Evolutionary conservation across 2,113 vertebrate species (phyloP).

Genomic region (Callorhinus ursinus): DNA sequence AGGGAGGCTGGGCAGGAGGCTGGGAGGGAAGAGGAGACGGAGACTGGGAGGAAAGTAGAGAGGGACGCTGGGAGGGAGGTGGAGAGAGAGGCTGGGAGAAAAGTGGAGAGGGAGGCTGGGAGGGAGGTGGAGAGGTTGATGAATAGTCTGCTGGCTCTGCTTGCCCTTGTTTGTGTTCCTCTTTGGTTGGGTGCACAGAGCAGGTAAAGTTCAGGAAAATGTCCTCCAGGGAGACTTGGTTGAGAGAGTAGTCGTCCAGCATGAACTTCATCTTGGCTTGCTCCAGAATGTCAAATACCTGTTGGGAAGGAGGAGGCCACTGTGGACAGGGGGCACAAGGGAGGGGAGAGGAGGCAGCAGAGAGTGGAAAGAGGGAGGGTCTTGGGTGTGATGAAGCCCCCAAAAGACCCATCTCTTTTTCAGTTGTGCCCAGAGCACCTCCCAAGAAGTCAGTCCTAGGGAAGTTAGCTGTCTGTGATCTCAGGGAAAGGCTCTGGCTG

Average conservation of each 20-base stretch:
- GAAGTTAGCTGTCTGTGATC: background rate
- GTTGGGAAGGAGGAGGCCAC: background rate
- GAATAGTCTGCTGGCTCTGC: background rate
- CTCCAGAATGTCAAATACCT: constrained; percentile 58
- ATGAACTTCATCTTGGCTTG: background rate
- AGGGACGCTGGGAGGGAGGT: background rate
- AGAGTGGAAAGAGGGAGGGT: background rate
- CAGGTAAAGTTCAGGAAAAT: constrained; percentile 54
- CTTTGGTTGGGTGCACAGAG: background rate
- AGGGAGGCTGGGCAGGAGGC: background rate
- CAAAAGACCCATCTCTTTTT: background rate
- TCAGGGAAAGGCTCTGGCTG: background rate
- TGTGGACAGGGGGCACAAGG: too few species aligned
- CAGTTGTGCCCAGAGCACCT: background rate
- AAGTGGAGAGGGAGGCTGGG: background rate
- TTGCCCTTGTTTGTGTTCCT: background rate
- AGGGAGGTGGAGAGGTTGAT: background rate
- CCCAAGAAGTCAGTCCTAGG: background rate
- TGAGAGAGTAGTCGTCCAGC: constrained; percentile 55
- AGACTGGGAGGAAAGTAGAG: background rate
- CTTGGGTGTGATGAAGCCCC: background rate
- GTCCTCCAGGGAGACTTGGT: constrained; percentile 64
- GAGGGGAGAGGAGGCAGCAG: background rate
- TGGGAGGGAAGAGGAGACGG: background rate
- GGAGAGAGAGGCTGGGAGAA: background rate